Conservation (phyloP, 1,140 invertebrate species). For the Nomia melanderi region DNA sequence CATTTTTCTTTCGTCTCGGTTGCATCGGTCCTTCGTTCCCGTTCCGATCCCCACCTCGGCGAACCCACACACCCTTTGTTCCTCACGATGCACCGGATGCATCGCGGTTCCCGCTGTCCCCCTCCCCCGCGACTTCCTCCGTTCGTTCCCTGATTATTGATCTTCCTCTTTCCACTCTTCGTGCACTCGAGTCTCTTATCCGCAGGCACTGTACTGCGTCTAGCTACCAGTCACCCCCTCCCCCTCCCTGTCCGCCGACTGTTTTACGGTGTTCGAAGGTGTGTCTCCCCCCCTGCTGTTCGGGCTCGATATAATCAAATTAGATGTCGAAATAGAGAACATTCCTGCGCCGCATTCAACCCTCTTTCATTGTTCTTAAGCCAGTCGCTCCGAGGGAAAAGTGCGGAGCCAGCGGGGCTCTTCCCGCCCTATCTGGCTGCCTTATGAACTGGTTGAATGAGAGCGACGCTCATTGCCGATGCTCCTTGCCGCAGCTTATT, state of each 20-base stretch:
- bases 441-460: not conserved
- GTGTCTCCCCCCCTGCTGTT: not conserved
- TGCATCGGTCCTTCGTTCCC: conserved; percentile 9
- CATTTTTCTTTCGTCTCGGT: conserved; percentile 43
- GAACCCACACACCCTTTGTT: conserved; percentile 14
- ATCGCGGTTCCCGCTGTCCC: conserved; percentile 17
- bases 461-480: not conserved
- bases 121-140: conserved; percentile 11
- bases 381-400: not conserved
- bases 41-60: not conserved
- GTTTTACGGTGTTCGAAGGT: too few species aligned
- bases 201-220: conserved; percentile 3
- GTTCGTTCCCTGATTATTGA: conserved; percentile 30
- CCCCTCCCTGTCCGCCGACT: too few species aligned
- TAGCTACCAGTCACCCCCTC: not conserved
- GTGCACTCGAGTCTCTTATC: not conserved
- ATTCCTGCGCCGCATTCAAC: conserved; percentile 1
- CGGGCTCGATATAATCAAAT: conserved; percentile 37
- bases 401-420: not conserved
- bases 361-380: not conserved
- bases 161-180: conserved; percentile 11
- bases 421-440: not conserved
- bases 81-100: conserved; percentile 34
- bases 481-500: not conserved
- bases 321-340: conserved; percentile 38